Percentiles rank a stretch among this genome's conserved stretches.
phyloP scores from a whole-genome alignment of 2,113 vertebrate species.

The Amblyornis subalaris region DNA sequence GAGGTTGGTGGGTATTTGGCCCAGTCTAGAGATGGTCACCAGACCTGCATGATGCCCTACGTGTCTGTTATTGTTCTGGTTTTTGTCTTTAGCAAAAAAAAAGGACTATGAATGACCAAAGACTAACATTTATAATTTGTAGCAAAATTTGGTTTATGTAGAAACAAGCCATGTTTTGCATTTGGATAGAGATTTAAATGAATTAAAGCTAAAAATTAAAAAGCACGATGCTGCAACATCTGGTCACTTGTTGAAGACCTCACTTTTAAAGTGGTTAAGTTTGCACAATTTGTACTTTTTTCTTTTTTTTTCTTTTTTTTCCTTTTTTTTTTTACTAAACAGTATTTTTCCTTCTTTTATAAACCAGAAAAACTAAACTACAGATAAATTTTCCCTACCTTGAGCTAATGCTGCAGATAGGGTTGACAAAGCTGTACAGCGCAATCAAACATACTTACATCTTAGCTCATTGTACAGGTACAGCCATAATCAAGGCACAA shows the following conservation, averaged over 20 bases:
- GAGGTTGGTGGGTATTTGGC: conserved; percentile 44
- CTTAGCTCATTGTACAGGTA: conserved; percentile 94
- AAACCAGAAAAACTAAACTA: conserved; percentile 85
- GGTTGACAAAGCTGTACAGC: conserved; percentile 89
- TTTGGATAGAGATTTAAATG: conserved; percentile 83
- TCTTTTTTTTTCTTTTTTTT: conserved; percentile 53
- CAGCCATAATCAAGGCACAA: conserved; percentile 98
- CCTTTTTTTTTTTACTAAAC: conserved; percentile 73
- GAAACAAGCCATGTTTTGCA: conserved; percentile 85
- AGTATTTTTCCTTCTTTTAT: conserved; percentile 79
- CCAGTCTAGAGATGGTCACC: conserved; percentile 46
- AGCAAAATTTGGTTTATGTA: conserved; percentile 86
- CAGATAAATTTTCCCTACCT: conserved; percentile 78
- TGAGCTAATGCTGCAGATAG: conserved; percentile 76
- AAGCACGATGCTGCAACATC: conserved; percentile 76
- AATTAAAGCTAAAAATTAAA: conserved; percentile 86
- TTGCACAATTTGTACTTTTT: conserved; percentile 89
- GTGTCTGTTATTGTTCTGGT: conserved; percentile 34
- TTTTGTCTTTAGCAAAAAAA: conserved; percentile 20
- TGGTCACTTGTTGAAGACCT: conserved; percentile 75
- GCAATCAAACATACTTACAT: conserved; percentile 93
- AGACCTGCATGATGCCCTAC: conserved; percentile 39
- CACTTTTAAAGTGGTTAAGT: conserved; percentile 84
- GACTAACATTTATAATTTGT: conserved; percentile 74
- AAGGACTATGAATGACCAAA: conserved; percentile 68